Conservation (phyloP, 2,797 vertebrate species). For the Acipenser ruthenus region DNA sequence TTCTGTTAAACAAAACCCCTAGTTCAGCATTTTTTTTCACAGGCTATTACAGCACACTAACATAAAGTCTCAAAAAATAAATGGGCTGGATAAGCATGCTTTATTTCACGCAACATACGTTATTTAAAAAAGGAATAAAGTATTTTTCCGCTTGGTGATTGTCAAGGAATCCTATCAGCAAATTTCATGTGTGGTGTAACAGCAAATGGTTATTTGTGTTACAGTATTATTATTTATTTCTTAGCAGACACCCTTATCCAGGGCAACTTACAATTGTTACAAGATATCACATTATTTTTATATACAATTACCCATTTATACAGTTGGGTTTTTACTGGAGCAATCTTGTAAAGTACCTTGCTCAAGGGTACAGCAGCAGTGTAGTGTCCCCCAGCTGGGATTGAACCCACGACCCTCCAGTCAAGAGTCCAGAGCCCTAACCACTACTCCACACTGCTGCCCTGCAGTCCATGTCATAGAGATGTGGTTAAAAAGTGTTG, state of each 20-base stretch:
- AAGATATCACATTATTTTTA: no score
- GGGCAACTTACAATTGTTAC: no score
- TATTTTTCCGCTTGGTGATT: conserved; percentile 9
- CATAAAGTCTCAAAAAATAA: conserved; percentile 27
- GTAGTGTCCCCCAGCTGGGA: no score
- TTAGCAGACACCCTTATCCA: no score
- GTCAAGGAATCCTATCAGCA: conserved; percentile 13
- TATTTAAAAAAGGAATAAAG: conserved; percentile 13
- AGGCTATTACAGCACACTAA: conserved; percentile 14
- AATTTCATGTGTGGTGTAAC: conserved; percentile 25
- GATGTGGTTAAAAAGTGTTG: conserved; percentile 20
- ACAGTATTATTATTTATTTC: no score
- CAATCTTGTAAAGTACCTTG: no score
- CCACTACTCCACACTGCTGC: no score
- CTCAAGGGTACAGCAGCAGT: no score
- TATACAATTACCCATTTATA: no score
- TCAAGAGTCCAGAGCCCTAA: no score
- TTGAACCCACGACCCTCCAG: no score
- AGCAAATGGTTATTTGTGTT: conserved; percentile 24
- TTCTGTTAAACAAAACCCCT: conserved; percentile 26
- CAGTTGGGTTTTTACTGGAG: no score
- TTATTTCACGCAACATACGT: conserved; percentile 18
- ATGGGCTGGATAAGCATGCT: conserved; percentile 24
- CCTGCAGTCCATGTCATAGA: conserved; percentile 21
- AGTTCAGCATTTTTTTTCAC: conserved; percentile 18